Base-by-base conservation (phyloP, 1,140 invertebrate genomes). In the Solenopsis fugax region DNA sequence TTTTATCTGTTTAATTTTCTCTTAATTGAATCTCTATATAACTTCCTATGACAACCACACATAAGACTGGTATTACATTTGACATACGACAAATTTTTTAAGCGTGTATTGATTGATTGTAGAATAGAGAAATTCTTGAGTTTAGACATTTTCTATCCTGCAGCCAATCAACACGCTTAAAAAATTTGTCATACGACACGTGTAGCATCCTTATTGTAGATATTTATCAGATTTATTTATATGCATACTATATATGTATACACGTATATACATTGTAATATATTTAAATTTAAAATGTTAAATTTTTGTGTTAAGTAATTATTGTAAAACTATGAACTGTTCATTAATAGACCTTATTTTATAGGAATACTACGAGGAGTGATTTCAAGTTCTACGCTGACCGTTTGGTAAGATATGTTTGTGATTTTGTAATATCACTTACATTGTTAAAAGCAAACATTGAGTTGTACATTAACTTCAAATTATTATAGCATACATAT, bases 371-470 rank as follows among this genome's bases (percentile, higher is more conserved):
- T 45, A 96, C 97, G 12, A 96, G 99, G 91, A 99, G 98, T 96
- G 99, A 99, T 95, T 99, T 99, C 94, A 99, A 99, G 94, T 99
- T 99, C 95, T 99, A 98, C 95, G 99, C 99, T 10, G 99, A 99
- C 95, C 97, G 99, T 93, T 93, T 97, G 95, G 97, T 97, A 96
- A 96, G 95, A 71, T 65, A 54, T 64, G 54, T 75, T 2, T 69
- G 4, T 80, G 58, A 60, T 82, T 34, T 88, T 52, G 21, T 76
- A 71, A 54, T 41, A 80, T 41, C 10, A 3, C 29, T 34, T 34
- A 54, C 16, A 72, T 18, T 50, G 2, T 16, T 54, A n/a, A 72
- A 72, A 54, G 9, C 3, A 72, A 24, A 10, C 10, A n/a, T 54
- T 37, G 10, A 54, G 13, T 45, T 24, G 1, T 69, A 12, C 1